phyloP scores from a whole-genome alignment of 1,140 invertebrate species.

The Drosophila repletoides region DNA sequence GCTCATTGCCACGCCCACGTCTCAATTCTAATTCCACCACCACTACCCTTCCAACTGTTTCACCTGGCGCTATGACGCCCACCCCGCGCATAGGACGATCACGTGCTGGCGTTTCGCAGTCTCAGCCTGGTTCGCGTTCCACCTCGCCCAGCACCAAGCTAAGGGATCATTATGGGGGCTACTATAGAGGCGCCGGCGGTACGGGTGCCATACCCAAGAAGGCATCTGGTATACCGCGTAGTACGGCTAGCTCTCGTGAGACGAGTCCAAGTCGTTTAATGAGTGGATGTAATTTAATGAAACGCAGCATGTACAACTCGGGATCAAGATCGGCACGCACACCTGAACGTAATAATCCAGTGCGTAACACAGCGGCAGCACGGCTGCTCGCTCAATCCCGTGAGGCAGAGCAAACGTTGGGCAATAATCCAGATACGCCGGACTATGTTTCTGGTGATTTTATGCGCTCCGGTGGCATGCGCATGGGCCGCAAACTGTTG shows the following conservation, averaged over 20 bases:
- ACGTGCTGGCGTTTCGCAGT: slow-evolving; percentile 91
- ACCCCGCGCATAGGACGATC: slow-evolving; percentile 81
- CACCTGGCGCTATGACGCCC: slow-evolving; percentile 84
- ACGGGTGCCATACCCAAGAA: slow-evolving; percentile 82
- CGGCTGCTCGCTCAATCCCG: slow-evolving; percentile 92
- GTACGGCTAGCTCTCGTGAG: slow-evolving; percentile 87
- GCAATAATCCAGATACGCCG: slow-evolving; percentile 85
- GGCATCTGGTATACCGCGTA: slow-evolving; percentile 89
- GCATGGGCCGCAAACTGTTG: slow-evolving; percentile 71
- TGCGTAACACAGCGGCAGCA: slow-evolving; percentile 88
- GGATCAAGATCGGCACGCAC: slow-evolving; percentile 80
- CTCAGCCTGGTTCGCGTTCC: slow-evolving; percentile 91
- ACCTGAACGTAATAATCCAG: slow-evolving; percentile 84
- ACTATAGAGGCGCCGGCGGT: slow-evolving; percentile 74
- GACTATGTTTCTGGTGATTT: slow-evolving; percentile 61
- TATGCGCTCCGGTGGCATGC: slow-evolving; percentile 62
- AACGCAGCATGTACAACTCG: slow-evolving; percentile 72
- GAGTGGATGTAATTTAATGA: slow-evolving; percentile 53
- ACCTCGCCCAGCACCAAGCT: slow-evolving; percentile 93
- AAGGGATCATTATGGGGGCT: slow-evolving; percentile 83
- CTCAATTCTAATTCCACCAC: slow-evolving; percentile 68
- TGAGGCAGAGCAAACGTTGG: slow-evolving; percentile 93
- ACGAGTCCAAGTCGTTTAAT: slow-evolving; percentile 84
- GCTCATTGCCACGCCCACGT: slow-evolving; percentile 58
- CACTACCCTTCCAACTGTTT: not conserved